These are phyloP conservation scores for Burhinus oedicnemus DNA, from an alignment of 2,113 vertebrate species.

Conservation along the genomic window DNA sequence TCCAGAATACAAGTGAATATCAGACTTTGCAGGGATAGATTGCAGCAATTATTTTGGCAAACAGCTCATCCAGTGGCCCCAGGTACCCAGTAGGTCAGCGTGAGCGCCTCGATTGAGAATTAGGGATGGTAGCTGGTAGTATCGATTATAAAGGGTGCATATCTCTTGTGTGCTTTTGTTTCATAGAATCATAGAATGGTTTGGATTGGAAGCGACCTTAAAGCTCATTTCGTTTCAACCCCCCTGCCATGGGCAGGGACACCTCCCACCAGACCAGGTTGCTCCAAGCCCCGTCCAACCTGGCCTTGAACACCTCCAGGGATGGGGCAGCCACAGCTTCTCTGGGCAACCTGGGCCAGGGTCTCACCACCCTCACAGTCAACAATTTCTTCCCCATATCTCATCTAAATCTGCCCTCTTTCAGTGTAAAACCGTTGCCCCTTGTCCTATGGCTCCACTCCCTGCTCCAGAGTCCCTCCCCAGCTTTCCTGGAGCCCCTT, in stretches of 20 bases:
- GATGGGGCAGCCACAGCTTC: too few relatives aligned
- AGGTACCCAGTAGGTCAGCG: background rate
- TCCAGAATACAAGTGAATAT: accelerated
- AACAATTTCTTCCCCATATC: too few relatives aligned
- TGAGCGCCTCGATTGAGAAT: background rate
- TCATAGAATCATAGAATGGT: background rate
- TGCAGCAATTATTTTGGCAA: background rate
- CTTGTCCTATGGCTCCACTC: too few relatives aligned
- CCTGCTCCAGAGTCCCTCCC: too few relatives aligned
- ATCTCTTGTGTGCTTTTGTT: background rate
- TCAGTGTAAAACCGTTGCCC: too few relatives aligned
- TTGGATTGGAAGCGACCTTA: background rate
- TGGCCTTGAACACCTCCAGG: background rate
- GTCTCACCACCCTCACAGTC: too few relatives aligned
- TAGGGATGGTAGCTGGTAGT: background rate
- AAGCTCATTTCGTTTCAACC: background rate
- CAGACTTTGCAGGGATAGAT: accelerated
- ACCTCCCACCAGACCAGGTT: background rate
- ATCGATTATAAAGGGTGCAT: accelerated
- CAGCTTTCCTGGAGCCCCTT: too few relatives aligned
- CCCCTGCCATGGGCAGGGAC: background rate
- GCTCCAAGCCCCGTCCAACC: background rate
- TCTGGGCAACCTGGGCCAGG: too few relatives aligned
- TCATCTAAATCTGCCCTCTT: too few relatives aligned
- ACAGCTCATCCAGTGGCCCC: background rate